Conservation (phyloP, 2,888 invertebrate genomes). For the Melieria crassipennis region DNA sequence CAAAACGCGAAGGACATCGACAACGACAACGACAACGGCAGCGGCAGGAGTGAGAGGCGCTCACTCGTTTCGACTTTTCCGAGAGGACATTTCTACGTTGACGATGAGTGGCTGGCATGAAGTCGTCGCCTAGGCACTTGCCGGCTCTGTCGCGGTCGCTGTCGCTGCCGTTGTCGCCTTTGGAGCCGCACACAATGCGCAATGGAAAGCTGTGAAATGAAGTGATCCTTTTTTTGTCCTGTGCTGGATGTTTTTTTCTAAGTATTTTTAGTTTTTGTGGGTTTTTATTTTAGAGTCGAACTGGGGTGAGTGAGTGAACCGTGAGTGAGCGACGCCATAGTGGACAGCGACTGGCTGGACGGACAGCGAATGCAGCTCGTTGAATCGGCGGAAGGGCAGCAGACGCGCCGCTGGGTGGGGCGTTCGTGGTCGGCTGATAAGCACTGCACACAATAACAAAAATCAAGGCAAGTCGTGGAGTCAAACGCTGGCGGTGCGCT, state of each 20-base stretch:
- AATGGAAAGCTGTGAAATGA: constrained; percentile 36
- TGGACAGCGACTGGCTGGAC: background rate
- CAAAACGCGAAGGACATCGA: too few species aligned
- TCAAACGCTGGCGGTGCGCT: too few species aligned
- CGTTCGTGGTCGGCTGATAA: background rate
- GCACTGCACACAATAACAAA: background rate
- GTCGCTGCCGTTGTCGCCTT: background rate
- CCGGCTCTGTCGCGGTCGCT: background rate
- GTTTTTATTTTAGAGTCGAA: too few species aligned
- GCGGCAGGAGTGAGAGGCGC: too few species aligned
- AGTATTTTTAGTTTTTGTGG: too few species aligned
- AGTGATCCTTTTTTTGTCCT: constrained; percentile 51
- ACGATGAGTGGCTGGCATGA: constrained; percentile 15
- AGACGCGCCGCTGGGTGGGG: background rate
- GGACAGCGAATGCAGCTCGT: background rate
- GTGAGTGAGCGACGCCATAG: too few species aligned
- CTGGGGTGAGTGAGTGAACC: too few species aligned
- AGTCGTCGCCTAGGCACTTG: constrained; percentile 1
- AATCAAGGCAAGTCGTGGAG: background rate
- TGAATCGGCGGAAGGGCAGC: background rate
- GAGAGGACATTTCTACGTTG: background rate
- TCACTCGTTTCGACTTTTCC: too few species aligned
- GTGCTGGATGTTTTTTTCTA: too few species aligned
- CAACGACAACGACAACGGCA: too few species aligned
- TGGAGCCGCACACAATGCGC: background rate